These are phyloP conservation scores for Colletes collaris DNA, from an alignment of 2,888 invertebrate species.

Conservation along the genomic window DNA sequence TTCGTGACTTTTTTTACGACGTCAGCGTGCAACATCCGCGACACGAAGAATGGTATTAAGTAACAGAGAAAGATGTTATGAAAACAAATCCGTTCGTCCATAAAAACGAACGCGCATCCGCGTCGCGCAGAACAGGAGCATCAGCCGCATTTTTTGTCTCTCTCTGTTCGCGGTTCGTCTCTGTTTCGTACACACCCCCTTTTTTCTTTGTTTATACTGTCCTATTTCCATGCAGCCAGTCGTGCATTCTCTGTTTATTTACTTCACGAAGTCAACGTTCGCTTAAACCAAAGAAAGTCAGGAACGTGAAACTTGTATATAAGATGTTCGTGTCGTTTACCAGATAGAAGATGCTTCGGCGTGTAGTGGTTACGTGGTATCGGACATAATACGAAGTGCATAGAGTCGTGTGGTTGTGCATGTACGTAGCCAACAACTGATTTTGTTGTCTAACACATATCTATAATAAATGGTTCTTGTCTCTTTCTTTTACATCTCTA, in stretches of 20 bases:
- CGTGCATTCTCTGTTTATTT: slow-evolving; percentile 2
- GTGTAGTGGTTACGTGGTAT: not conserved
- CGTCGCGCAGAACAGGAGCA: slow-evolving; percentile 22
- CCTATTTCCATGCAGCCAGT: not conserved
- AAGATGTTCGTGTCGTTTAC: not conserved
- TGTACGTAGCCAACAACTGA: not conserved
- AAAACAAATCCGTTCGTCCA: not conserved
- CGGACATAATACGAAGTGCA: not conserved
- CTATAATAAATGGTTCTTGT: not conserved
- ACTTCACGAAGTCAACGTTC: not conserved
- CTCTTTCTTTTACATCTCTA: not conserved
- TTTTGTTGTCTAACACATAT: not conserved
- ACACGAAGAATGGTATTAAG: too few species aligned
- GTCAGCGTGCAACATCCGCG: too few species aligned
- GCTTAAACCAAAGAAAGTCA: not conserved
- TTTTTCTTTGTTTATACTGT: slow-evolving; percentile 2
- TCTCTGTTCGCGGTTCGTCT: slow-evolving; percentile 2
- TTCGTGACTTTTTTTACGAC: not conserved
- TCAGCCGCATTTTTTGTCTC: slow-evolving; percentile 16
- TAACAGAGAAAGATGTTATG: too few species aligned
- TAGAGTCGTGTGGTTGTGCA: not conserved
- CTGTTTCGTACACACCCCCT: slow-evolving; percentile 3
- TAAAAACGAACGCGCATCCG: slow-evolving; percentile 2
- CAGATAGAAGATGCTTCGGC: not conserved
- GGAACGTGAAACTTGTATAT: not conserved